These are phyloP conservation scores for Zeuzera pyrina DNA, from an alignment of 2,888 invertebrate species.

Conservation along the genomic window DNA sequence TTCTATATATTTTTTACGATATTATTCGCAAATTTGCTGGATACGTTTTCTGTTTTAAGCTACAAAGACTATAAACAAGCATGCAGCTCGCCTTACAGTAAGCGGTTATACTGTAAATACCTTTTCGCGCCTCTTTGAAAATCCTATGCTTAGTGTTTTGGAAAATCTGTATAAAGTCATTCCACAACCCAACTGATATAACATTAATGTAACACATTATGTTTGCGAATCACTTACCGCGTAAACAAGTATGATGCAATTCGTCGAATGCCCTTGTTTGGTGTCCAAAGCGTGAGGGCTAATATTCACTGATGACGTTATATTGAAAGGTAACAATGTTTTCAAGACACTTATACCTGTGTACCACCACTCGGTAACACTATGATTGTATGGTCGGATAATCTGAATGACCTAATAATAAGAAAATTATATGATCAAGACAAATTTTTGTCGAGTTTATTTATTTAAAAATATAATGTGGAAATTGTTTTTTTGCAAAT, in stretches of 20 bases:
- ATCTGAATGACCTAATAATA: slow-evolving; percentile 44
- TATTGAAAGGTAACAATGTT: slow-evolving; percentile 44
- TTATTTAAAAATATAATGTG: slow-evolving; percentile 6
- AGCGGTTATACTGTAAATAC: too few relatives aligned
- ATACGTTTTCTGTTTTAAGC: too few relatives aligned
- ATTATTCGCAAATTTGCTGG: too few relatives aligned
- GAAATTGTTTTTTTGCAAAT: not conserved
- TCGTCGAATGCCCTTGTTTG: slow-evolving; percentile 17
- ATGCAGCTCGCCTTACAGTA: too few relatives aligned
- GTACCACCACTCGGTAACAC: slow-evolving; percentile 42
- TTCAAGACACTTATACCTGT: slow-evolving; percentile 51
- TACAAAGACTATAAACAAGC: too few relatives aligned
- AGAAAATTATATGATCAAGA: not conserved
- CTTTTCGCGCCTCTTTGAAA: too few relatives aligned
- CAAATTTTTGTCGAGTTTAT: not conserved
- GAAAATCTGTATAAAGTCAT: too few relatives aligned
- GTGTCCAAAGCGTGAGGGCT: slow-evolving; percentile 15
- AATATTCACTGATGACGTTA: slow-evolving; percentile 29
- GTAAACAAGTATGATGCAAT: slow-evolving; percentile 44
- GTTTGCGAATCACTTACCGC: too few relatives aligned
- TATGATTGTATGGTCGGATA: slow-evolving; percentile 43
- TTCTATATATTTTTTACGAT: too few relatives aligned
- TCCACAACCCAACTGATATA: too few relatives aligned
- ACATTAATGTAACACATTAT: too few relatives aligned
- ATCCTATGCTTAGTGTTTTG: too few relatives aligned